Evolutionary conservation across 2,888 invertebrate genomes (phyloP).

Genomic region (Phaonia tiefii): DNA sequence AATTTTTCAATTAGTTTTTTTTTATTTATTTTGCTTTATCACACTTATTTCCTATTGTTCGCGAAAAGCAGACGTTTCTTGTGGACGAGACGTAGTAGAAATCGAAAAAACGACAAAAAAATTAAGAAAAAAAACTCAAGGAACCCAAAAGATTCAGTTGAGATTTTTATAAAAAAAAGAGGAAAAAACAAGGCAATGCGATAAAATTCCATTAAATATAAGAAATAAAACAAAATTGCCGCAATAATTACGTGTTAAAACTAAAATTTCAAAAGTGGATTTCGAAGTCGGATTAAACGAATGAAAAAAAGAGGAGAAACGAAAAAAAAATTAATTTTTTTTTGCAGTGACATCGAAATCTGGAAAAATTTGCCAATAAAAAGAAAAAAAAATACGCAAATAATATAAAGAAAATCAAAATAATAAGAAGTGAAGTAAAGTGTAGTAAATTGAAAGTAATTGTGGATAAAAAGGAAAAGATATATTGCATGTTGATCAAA

Average conservation of each 20-base stretch:
- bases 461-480: slow-evolving; percentile 13
- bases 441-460: slow-evolving; percentile 6
- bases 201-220: slow-evolving; percentile 17
- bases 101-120: slow-evolving; percentile 26
- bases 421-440: slow-evolving; percentile 24
- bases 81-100: slow-evolving; percentile 53
- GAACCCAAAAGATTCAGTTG: slow-evolving; percentile 42
- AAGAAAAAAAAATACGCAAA: slow-evolving; percentile 24
- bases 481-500: background rate
- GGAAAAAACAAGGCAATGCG: slow-evolving; percentile 6
- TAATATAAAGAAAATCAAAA: slow-evolving; percentile 38
- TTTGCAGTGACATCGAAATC: slow-evolving; percentile 44
- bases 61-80: slow-evolving; percentile 61
- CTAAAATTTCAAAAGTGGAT: slow-evolving; percentile 44
- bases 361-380: background rate
- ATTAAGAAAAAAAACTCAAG: background rate
- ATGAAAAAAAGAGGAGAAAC: slow-evolving; percentile 18
- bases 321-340: slow-evolving; percentile 25
- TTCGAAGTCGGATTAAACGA: slow-evolving; percentile 7
- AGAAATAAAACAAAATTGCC: slow-evolving; percentile 4
- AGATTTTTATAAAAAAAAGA: slow-evolving; percentile 51
- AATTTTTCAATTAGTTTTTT: slow-evolving; percentile 31
- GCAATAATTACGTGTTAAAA: too few species aligned
- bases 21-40: slow-evolving; percentile 56
- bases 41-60: slow-evolving; percentile 54